A percentile compares a stretch with the other conserved stretches of the same genome.
phyloP scores from a whole-genome alignment of 2,113 vertebrate genomes.

The Loxodonta africana region DNA sequence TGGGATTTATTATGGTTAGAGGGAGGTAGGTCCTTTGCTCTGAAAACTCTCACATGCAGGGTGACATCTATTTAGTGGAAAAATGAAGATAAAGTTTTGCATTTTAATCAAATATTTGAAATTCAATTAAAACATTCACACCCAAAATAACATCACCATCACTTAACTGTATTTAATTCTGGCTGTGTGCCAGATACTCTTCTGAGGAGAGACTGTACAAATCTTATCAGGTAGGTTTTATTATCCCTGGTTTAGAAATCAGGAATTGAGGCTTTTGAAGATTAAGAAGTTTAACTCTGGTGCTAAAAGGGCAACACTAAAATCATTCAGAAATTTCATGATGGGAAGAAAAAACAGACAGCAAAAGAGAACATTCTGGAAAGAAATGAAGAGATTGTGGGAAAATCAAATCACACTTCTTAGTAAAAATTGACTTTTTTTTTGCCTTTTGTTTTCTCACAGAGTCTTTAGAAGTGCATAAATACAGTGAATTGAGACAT shows the following conservation, averaged over 20 bases:
- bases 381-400: neutral
- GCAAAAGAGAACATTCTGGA: neutral
- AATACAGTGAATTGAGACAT: neutral
- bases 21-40: neutral
- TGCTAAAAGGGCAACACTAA: neutral
- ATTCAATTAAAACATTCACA: neutral
- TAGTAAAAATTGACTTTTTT: neutral
- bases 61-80: neutral
- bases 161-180: neutral
- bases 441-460: neutral
- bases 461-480: neutral
- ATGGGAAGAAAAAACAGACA: neutral
- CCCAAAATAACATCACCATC: neutral
- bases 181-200: neutral
- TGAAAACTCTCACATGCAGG: neutral
- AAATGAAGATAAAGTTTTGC: neutral
- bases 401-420: neutral
- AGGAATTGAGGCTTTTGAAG: neutral
- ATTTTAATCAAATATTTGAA: neutral
- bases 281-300: neutral
- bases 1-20: neutral
- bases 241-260: too few species aligned
- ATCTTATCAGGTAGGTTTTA: too few species aligned
- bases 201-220: neutral
- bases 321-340: neutral